Conservation (phyloP, 2,113 vertebrate species). For the Ailurus styani region DNA sequence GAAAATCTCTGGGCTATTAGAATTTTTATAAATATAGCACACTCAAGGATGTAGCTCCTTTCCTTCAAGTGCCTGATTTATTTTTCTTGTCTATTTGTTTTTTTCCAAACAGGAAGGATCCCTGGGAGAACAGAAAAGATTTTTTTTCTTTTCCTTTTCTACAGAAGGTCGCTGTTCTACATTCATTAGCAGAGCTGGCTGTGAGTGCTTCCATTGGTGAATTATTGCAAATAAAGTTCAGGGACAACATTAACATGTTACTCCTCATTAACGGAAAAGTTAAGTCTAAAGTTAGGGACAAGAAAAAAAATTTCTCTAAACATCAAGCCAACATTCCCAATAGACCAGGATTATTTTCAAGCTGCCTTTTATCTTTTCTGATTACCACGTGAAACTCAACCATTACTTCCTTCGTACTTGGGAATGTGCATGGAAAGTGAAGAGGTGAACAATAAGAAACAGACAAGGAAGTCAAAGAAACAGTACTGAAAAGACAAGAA, state of each 20-base stretch:
- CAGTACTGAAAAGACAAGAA: neutral
- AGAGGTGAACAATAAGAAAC: neutral
- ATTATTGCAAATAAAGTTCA: constrained; percentile 3
- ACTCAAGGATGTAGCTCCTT: constrained; percentile 38
- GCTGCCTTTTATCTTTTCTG: neutral
- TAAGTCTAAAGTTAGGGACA: neutral
- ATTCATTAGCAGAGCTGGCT: neutral
- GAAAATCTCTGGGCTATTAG: constrained; percentile 18
- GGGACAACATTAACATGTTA: neutral
- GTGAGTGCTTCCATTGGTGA: neutral
- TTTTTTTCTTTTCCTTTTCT: constrained; percentile 39
- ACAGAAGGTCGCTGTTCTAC: constrained; percentile 9
- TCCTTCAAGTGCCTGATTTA: constrained; percentile 39
- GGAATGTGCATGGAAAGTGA: neutral
- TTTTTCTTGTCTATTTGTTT: constrained; percentile 38
- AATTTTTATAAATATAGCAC: constrained; percentile 9
- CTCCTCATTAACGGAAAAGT: neutral
- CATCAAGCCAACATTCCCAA: neutral
- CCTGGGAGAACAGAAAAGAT: constrained; percentile 39
- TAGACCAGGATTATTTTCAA: neutral
- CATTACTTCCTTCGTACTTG: neutral
- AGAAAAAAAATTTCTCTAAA: constrained; percentile 28
- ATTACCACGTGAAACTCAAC: neutral
- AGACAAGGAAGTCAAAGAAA: constrained; percentile 16
- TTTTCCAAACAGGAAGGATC: constrained; percentile 42